Percentiles rank a stretch among this genome's conserved stretches.
phyloP scores from a whole-genome alignment of 2,113 vertebrate species.

The Gopherus flavomarginatus region DNA sequence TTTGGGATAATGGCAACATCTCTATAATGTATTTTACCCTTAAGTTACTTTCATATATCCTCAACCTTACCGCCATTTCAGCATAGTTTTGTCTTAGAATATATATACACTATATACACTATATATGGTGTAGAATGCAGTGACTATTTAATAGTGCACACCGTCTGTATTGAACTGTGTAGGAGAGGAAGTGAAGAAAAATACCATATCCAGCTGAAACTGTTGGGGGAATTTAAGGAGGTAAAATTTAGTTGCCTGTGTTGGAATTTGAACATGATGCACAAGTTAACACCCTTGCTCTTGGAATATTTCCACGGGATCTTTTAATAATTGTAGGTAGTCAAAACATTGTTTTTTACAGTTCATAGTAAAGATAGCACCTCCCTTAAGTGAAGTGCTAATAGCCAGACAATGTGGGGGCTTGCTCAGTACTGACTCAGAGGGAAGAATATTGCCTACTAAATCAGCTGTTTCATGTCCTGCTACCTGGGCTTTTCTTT shows the following conservation, averaged over 20 bases:
- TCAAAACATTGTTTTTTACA: neutral
- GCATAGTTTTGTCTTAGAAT: neutral
- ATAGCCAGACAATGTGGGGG: neutral
- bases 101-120: neutral
- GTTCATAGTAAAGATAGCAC: neutral
- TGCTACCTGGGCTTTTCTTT: neutral
- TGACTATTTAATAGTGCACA: neutral
- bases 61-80: neutral
- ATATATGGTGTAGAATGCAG: neutral
- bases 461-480: neutral
- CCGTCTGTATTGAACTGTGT: neutral
- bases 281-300: neutral
- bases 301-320: neutral
- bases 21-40: neutral
- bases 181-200: neutral
- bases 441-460: neutral
- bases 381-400: neutral
- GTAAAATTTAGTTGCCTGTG: neutral
- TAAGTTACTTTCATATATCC: neutral
- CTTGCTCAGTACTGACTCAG: neutral
- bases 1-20: neutral
- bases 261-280: neutral
- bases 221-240: neutral
- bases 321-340: neutral
- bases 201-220: neutral